Conservation (phyloP, 2,797 vertebrate genomes). For the Enteromius paludinosus region DNA sequence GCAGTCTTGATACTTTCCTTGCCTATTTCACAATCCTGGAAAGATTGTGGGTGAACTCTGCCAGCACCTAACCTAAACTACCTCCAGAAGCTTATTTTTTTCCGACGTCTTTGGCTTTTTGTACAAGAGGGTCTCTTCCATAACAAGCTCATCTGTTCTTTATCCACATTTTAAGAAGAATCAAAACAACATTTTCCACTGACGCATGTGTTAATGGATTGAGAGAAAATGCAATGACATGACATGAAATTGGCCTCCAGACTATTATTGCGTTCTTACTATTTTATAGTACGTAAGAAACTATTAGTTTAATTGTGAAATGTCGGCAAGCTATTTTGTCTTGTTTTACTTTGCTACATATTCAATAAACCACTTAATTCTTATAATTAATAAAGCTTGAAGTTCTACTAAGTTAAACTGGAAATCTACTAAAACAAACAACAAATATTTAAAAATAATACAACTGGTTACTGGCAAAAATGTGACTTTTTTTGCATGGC, state of each 20-base stretch:
- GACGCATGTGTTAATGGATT: not conserved
- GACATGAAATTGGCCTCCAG: not conserved
- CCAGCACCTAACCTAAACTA: not conserved
- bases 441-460: slow-evolving; percentile 7
- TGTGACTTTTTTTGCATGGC: slow-evolving; percentile 52
- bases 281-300: not conserved
- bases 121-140: not conserved
- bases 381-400: not conserved
- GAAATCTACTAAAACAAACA: not conserved
- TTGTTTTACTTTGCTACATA: not conserved
- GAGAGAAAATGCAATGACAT: not conserved
- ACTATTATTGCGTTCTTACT: not conserved
- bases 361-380: not conserved
- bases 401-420: no score
- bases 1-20: slow-evolving; percentile 8
- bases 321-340: not conserved
- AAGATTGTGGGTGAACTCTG: not conserved
- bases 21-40: slow-evolving; percentile 23
- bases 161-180: not conserved
- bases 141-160: not conserved
- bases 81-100: not conserved
- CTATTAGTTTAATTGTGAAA: not conserved
- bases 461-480: slow-evolving; percentile 23
- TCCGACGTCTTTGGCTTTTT: not conserved
- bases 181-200: not conserved